phyloP scores from a whole-genome alignment of 2,888 invertebrate species.

The Elysia crispata region DNA sequence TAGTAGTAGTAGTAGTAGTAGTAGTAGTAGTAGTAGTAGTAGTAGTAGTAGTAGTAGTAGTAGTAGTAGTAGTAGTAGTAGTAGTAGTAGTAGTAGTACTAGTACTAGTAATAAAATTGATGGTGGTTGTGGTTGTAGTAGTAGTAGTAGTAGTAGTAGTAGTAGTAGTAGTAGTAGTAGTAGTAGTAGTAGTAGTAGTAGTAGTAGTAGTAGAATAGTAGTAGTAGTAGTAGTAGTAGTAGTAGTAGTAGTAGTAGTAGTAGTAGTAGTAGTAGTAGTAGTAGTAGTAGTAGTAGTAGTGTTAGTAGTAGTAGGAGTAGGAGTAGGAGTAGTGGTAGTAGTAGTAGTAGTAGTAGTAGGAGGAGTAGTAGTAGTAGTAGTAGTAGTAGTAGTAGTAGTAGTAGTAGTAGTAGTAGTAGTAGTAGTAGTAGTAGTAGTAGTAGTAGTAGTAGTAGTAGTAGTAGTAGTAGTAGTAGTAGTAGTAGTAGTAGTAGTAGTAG shows the following conservation, averaged over 20 bases:
- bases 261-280: too few species aligned
- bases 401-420: conserved; percentile 9
- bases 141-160: conserved; percentile 6
- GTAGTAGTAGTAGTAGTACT: background rate
- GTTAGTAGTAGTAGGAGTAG: too few species aligned
- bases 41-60: background rate
- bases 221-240: background rate
- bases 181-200: background rate
- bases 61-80: conserved; percentile 2
- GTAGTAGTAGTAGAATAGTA: too few species aligned
- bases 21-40: background rate
- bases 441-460: conserved; percentile 9
- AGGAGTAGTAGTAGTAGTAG: too few species aligned
- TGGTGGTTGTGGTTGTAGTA: too few species aligned
- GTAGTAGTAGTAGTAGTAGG: too few species aligned
- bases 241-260: background rate
- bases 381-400: conserved; percentile 9
- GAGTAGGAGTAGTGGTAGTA: too few species aligned
- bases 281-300: too few species aligned
- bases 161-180: background rate
- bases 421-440: conserved; percentile 4
- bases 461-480: conserved; percentile 9
- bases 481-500: conserved; percentile 9
- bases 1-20: background rate
- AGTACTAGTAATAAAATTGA: background rate